Conservation (phyloP, 2,797 vertebrate species). For the Sebastes variabilis region DNA sequence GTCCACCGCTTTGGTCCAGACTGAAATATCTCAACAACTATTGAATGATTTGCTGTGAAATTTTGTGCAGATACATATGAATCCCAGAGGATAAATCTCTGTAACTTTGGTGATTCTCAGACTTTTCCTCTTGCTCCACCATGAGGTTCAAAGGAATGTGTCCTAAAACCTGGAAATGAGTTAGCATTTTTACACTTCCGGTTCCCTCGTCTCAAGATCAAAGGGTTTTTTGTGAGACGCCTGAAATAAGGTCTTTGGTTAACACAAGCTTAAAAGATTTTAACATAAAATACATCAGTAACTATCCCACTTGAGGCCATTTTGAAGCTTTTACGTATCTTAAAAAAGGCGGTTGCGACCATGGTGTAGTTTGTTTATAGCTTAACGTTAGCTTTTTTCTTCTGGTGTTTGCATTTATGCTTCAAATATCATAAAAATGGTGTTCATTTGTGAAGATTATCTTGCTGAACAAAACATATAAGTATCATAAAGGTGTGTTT, state of each 20-base stretch:
- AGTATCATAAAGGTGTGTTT: background rate
- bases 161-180: background rate
- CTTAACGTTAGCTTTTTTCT: fast-evolving
- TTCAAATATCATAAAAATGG: background rate
- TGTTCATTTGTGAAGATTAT: background rate
- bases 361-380: background rate
- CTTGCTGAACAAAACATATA: too few relatives aligned
- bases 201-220: background rate
- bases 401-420: too few relatives aligned
- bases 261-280: background rate
- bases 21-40: background rate
- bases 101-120: background rate
- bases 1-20: background rate
- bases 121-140: background rate
- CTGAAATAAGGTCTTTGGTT: background rate
- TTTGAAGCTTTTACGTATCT: background rate
- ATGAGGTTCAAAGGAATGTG: background rate
- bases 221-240: background rate
- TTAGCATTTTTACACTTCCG: background rate
- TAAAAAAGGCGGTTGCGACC: background rate
- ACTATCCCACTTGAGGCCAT: background rate
- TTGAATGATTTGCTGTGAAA: background rate
- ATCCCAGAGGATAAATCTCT: background rate
- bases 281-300: background rate
- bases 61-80: background rate